Base-by-base conservation (phyloP, 2,797 vertebrate genomes). In the Premnoplex brunnescens region DNA sequence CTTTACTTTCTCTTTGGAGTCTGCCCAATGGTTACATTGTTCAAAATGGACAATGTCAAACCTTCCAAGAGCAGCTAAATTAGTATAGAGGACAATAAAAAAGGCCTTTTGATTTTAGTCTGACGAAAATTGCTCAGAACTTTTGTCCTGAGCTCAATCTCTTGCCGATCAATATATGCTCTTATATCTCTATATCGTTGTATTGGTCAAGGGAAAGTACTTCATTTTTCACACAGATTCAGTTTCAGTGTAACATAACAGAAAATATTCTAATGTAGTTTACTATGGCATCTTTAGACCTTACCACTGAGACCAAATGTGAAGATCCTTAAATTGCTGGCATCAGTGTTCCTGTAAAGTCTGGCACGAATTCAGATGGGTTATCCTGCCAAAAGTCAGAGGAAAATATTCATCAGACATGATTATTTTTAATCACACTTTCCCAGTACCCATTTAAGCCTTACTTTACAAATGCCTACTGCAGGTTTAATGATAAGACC, bases 311-410 rank as follows among this genome's bases (percentile, higher is more conserved):
- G 95, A 89, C 83, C 1, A 5, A 93, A 97, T 6, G 86, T 72
- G 95, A 97, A 96, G 97, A 97, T 98, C 93, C 96, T 97, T 96
- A 97, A 96, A 95, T 74, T 85, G 83, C 82, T 95, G 96, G 91
- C 95, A 94, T 97, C 96, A 56, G 87, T 92, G 92, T 91, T 97
- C 89, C 92, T 93, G 92, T 93, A 71, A 88, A 95, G 91, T 64
- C 89, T 96, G 97, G 96, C 94, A 93, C 51, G 26, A 85, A 85
- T 84, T 97, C 96, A 96, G 94, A 72, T 72, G 88, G 77, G 73
- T 59, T 91, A 97, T 95, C 93, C 98, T 98, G 97, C 96, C 97
- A 98, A 98, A 97, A 98, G 94, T 95, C 92, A 97, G 95, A 97
- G 85, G 72, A 95, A 97, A 97, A 96, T 74, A 91, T 94, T 96